Percentiles rank a stretch among this genome's conserved stretches.
These are phyloP conservation scores for Drosophila ercepeae DNA, from an alignment of 1,140 invertebrate genomes.

Conservation along the genomic window DNA sequence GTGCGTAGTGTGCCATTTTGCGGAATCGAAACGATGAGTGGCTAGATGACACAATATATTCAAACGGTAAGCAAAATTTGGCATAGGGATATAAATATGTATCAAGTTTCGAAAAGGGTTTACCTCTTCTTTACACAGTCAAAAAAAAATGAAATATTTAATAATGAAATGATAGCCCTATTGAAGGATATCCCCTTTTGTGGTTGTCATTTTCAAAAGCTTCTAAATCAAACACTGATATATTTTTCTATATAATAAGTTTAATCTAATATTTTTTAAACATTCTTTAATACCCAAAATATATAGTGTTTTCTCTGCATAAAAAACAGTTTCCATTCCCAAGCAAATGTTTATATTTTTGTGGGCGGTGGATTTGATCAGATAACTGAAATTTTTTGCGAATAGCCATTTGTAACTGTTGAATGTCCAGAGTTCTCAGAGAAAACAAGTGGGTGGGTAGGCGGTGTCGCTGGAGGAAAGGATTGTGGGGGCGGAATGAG, in stretches of 20 bases:
- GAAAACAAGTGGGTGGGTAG: not conserved
- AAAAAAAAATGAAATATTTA: not conserved
- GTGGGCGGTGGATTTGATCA: conserved; percentile 58
- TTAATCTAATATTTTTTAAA: no score
- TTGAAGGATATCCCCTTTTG: not conserved
- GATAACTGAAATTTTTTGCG: conserved; percentile 60
- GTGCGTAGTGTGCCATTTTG: conserved; percentile 59
- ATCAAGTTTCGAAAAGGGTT: conserved; percentile 11
- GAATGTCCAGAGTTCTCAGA: conserved; percentile 34
- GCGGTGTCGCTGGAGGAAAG: not conserved
- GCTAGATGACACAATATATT: conserved; percentile 37
- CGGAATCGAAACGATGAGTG: conserved; percentile 19
- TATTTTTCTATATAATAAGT: not conserved
- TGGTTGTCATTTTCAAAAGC: not conserved
- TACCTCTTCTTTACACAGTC: not conserved
- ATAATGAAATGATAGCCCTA: not conserved
- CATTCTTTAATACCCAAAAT: no score
- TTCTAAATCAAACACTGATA: no score
- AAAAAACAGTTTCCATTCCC: not conserved
- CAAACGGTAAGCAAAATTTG: conserved; percentile 55
- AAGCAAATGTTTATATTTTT: conserved; percentile 12
- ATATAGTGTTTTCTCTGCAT: not conserved
- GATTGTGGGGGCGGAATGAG: conserved; percentile 9
- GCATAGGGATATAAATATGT: not conserved
- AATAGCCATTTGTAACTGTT: conserved; percentile 69